Evolutionary conservation across 1,140 invertebrate genomes (phyloP).

Genomic region (Drosophila sproati): DNA sequence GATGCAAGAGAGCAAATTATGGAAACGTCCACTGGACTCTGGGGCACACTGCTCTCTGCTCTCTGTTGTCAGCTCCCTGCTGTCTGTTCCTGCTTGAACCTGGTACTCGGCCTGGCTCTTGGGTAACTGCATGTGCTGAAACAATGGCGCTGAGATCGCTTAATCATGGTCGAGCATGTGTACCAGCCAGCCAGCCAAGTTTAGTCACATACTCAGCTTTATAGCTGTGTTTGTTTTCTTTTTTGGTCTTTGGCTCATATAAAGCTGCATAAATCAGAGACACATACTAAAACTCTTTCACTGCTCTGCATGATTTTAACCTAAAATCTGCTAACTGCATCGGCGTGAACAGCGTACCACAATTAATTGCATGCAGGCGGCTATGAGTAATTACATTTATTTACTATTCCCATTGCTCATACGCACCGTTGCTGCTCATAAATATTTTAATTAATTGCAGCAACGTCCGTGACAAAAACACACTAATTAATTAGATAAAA

Average conservation of each 20-base stretch:
- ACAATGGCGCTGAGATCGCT: conserved; percentile 81
- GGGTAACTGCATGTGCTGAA: conserved; percentile 48
- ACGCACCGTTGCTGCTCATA: conserved; percentile 5
- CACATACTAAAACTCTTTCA: conserved; percentile 56
- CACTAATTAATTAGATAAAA: not conserved
- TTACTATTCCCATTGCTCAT: conserved; percentile 47
- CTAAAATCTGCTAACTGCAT: conserved; percentile 50
- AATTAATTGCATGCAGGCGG: conserved; percentile 68
- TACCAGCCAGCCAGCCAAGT: conserved; percentile 19
- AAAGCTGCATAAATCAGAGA: conserved; percentile 72
- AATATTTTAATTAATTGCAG: too few species aligned
- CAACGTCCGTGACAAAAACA: too few species aligned
- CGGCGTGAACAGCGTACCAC: conserved; percentile 48
- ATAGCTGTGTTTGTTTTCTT: not conserved
- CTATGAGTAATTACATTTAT: conserved; percentile 69
- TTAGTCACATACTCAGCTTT: not conserved
- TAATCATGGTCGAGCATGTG: conserved; percentile 81
- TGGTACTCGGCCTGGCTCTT: not conserved
- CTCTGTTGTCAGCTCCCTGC: not conserved
- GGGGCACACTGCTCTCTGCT: not conserved
- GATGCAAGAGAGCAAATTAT: conserved; percentile 71
- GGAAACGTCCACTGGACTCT: conserved; percentile 1
- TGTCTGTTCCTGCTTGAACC: not conserved
- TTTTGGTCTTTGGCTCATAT: conserved; percentile 36
- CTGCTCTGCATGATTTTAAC: conserved; percentile 45